Evolutionary conservation across 2,888 invertebrate genomes (phyloP).

Genomic region (Pilophorus perplexus): DNA sequence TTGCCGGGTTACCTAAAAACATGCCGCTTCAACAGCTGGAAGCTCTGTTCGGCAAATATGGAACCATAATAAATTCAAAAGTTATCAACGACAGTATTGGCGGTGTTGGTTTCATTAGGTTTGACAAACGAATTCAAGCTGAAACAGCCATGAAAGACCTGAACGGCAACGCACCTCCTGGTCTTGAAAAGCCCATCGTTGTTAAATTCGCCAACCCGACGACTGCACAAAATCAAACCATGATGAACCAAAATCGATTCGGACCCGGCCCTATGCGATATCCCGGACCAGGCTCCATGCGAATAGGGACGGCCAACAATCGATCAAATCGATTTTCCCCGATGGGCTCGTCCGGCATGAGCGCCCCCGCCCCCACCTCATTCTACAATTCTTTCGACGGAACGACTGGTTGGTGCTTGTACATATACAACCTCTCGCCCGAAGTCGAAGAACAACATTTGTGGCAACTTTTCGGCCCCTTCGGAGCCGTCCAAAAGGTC

Average conservation of each 20-base stretch:
- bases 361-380: slow-evolving; percentile 73
- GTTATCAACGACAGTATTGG: slow-evolving; percentile 95
- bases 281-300: slow-evolving; percentile 30
- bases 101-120: slow-evolving; percentile 89
- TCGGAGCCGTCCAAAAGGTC: slow-evolving; percentile 94
- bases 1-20: slow-evolving; percentile 92
- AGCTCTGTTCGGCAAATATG: slow-evolving; percentile 88
- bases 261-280: slow-evolving; percentile 31
- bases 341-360: slow-evolving; percentile 56
- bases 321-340: slow-evolving; percentile 83
- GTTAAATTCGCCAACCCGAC: slow-evolving; percentile 87
- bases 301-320: slow-evolving; percentile 58
- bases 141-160: slow-evolving; percentile 86
- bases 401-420: slow-evolving; percentile 82
- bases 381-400: slow-evolving; percentile 82
- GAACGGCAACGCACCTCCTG: slow-evolving; percentile 82
- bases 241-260: slow-evolving; percentile 62
- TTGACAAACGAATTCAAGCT: slow-evolving; percentile 84
- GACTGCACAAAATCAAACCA: slow-evolving; percentile 66
- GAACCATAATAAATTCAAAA: slow-evolving; percentile 92
- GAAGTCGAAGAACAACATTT: slow-evolving; percentile 88
- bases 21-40: slow-evolving; percentile 95
- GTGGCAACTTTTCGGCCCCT: slow-evolving; percentile 95
- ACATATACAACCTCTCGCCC: slow-evolving; percentile 87
- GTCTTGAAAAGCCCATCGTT: slow-evolving; percentile 81